phyloP scores from a whole-genome alignment of 2,797 vertebrate species.

The Lacerta viridis region DNA sequence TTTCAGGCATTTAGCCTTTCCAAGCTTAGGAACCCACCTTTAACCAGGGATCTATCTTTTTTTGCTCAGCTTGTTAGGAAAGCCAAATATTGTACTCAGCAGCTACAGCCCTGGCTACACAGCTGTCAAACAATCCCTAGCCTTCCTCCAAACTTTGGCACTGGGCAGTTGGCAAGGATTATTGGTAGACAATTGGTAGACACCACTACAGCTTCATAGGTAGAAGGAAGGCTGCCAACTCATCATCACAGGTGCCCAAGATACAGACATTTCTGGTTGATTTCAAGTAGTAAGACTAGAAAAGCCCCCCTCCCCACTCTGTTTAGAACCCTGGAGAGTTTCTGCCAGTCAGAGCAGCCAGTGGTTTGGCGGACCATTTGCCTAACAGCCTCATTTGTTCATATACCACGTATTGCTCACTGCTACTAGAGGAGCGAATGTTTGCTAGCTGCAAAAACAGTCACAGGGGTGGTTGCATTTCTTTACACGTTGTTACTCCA shows the following conservation, averaged over 20 bases:
- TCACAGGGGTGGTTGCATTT: neutral
- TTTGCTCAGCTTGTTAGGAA: neutral
- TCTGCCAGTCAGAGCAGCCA: too few relatives aligned
- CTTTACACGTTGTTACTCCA: neutral
- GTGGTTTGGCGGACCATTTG: neutral
- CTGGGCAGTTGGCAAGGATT: too few relatives aligned
- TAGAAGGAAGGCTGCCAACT: neutral
- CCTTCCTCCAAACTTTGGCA: too few relatives aligned
- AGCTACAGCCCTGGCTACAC: neutral
- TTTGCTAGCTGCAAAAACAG: neutral
- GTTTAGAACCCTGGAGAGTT: neutral
- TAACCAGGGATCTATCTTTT: neutral
- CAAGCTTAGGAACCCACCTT: neutral
- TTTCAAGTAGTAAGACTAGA: neutral
- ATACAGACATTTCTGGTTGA: neutral
- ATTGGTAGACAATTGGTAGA: too few relatives aligned
- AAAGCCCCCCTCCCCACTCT: neutral
- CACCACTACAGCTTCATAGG: too few relatives aligned
- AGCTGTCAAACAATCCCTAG: neutral
- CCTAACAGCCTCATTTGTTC: neutral
- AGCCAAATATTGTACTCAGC: too few relatives aligned
- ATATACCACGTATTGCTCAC: neutral
- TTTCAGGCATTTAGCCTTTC: neutral
- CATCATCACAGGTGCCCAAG: too few relatives aligned
- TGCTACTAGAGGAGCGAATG: neutral